These are phyloP conservation scores for Saiga tatarica DNA, from an alignment of 2,113 vertebrate genomes.

Conservation along the genomic window DNA sequence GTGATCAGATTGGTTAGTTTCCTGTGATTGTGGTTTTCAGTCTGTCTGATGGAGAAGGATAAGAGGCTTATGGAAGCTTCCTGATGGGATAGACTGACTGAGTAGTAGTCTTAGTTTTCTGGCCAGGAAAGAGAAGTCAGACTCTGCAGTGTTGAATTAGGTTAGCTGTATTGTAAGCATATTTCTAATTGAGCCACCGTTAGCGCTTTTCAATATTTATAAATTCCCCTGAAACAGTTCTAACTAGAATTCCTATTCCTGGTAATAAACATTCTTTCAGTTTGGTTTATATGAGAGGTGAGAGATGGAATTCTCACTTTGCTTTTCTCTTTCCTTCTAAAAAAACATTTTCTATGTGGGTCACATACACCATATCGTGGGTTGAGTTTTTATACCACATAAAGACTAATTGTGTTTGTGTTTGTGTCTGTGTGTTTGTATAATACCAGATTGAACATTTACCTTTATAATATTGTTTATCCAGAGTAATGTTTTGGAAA, in stretches of 20 bases:
- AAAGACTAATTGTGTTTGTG: background rate
- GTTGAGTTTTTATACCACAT: background rate
- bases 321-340: background rate
- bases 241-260: background rate
- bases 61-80: background rate
- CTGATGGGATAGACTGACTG: background rate
- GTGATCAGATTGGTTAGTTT: background rate
- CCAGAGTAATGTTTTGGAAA: background rate
- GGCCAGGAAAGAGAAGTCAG: background rate
- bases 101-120: background rate
- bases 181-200: background rate
- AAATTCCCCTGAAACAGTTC: background rate
- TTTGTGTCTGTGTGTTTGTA: background rate
- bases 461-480: background rate
- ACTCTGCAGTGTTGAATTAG: background rate
- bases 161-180: background rate
- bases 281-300: background rate
- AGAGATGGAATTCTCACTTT: background rate
- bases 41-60: background rate
- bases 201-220: background rate
- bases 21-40: background rate
- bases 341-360: background rate
- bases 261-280: background rate
- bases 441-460: background rate
- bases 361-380: background rate